These are phyloP conservation scores for Alsophila aescularia DNA, from an alignment of 2,888 invertebrate species.

Conservation along the genomic window DNA sequence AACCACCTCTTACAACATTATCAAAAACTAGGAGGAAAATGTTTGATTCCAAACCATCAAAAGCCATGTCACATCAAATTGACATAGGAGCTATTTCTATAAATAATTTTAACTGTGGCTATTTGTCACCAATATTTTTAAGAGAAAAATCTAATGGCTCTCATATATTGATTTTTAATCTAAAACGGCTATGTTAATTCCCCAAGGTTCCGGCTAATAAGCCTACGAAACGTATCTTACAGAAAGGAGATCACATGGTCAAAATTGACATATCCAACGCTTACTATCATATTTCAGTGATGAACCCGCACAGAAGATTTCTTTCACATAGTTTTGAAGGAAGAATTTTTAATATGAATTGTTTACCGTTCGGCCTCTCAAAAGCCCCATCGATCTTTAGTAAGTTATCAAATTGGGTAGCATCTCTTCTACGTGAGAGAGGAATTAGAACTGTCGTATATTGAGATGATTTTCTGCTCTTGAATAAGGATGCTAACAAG, in stretches of 20 bases:
- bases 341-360: constrained; percentile 20
- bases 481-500: not conserved
- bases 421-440: constrained; percentile 9
- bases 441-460: not conserved
- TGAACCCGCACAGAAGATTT: constrained; percentile 3
- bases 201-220: constrained; percentile 23
- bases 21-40: no score
- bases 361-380: constrained; percentile 31
- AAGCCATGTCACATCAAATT: not conserved
- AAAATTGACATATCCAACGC: not conserved
- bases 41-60: not conserved
- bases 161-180: constrained; percentile 25
- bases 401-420: constrained; percentile 30
- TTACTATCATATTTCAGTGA: constrained; percentile 23
- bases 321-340: not conserved
- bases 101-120: not conserved
- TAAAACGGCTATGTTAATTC: constrained; percentile 22
- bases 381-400: constrained; percentile 28
- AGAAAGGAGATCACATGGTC: not conserved
- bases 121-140: constrained; percentile 28
- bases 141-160: constrained; percentile 25
- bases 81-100: not conserved
- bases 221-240: not conserved
- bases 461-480: not conserved
- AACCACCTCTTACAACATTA: not conserved